Base-by-base conservation (phyloP, 2,113 vertebrate genomes). In the Pogona vitticeps region DNA sequence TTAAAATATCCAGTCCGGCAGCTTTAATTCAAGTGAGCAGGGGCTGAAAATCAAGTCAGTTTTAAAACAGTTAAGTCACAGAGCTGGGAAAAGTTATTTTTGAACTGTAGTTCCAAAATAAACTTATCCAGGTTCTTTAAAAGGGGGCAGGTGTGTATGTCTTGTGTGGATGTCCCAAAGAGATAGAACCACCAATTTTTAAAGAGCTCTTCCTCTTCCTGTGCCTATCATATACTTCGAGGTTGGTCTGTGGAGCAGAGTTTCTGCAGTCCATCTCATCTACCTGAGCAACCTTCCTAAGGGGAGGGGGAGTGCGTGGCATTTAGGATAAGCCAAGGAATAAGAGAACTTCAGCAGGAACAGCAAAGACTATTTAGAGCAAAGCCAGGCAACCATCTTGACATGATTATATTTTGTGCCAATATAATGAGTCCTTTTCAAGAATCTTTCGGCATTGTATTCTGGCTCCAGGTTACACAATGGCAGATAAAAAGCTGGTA, bases 361-460 rank as follows among this genome's bases (percentile, higher is more conserved):
- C 56, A 90, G 63, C 71, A 80, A 85, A 93, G 36, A 90, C 80
- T 89, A 84, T 92, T 92, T 65, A 84, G 83, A 88, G 88, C 63
- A 83, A 84, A 94, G 75, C 82, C 83, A 87, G 73, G 86, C 73
- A 88, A 90, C 92, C 80, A 85, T 89, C 85, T 91, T 80, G 73
- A 80, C 82, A 79, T 76, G 90, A 90, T 87, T 73, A 13, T 91
- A 94, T 93, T 88, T 92, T 92, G 90, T 90, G 90, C 75, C 82
- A 84, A 79, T 67, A 85, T 92, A 94, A 94, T 88, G 85, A 94
- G 88, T 52, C 75, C 40, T 88, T 73, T 68, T 94, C 85, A 79
- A 80, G 87, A 93, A 91, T 92, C 70, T 80, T 85, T 85, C 89
- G 6, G 2, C 93, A 89, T 94, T 94, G 92, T 86, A 91, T 85